Base-by-base conservation (phyloP, 2,888 invertebrate species). In the Watsonalla binaria region DNA sequence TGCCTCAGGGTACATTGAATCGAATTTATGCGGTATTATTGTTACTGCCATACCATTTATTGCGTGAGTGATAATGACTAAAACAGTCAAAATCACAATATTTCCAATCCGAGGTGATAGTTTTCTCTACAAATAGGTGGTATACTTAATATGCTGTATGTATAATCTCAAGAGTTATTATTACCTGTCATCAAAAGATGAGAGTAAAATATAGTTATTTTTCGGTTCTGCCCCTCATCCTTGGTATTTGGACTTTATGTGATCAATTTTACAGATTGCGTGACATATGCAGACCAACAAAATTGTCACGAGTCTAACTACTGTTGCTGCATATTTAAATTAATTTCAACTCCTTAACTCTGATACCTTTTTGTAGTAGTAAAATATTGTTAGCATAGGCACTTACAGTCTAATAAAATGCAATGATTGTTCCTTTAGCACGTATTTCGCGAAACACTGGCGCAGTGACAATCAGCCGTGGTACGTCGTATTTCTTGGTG, bases 1-100 rank as follows among this genome's bases (percentile, higher is more conserved):
- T 88, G 86, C 86, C 78, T 80, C 75, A 72, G 73, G 72, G 74
- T 78, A 80, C 76, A 76, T 77, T 84, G 79, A 84, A 83, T 86
- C 82, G 74, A 86, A 86, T 86, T 84, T 82, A 81, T 84, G 82
- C 74, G 74, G 74, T 76, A 82, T 80, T 82, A 82, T 86, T 84
- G 79, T 79, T 77, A 72, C 72, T 76, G 69, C 74, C 79, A 81
- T 76, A 68, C 74, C 79, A 81, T 73, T 68, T 71, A 66, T 81
- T 83, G 79, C 78, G 75, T 80, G 78, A 77, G 76, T 80, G 72
- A 77, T 84, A 72, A 67, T 68, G 65, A 59, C 76, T 76, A 78
- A 65, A 66, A 71, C 65, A 74, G 71, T 78, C 69, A 55, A 57
- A 58, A 61, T 62, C 66, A 65, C 68, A 68, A 74, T 42, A 42